Evolutionary conservation across 2,113 vertebrate genomes (phyloP).

Genomic region (Hiodon tergisus): DNA sequence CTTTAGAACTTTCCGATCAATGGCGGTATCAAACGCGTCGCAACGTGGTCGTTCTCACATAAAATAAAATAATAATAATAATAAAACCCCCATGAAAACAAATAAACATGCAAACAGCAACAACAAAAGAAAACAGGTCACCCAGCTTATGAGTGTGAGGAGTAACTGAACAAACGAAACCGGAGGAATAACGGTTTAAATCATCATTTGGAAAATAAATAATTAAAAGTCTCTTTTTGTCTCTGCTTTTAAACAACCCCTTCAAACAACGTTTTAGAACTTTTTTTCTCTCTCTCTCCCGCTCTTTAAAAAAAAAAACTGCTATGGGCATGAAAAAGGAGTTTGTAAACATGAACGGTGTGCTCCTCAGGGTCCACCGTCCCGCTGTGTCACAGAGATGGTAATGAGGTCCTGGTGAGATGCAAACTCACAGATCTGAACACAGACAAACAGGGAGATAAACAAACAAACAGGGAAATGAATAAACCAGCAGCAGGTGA

Average conservation of each 20-base stretch:
- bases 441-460: not conserved
- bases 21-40: conserved; percentile 63
- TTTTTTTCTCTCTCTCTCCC: not conserved
- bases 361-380: not conserved
- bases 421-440: not conserved
- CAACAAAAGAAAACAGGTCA: no score
- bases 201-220: no score
- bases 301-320: no score
- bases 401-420: conserved; percentile 4
- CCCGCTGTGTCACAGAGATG: conserved; percentile 12
- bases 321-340: not conserved
- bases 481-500: not conserved
- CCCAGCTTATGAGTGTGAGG: no score
- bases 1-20: conserved; percentile 89
- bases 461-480: conserved; percentile 1
- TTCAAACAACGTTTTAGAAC: conserved; percentile 8
- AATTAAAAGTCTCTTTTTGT: not conserved
- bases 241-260: not conserved
- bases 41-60: conserved; percentile 1
- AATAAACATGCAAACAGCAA: no score
- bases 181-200: no score
- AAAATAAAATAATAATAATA: no score
- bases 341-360: not conserved
- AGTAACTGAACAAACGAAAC: no score
- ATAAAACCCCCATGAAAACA: no score